Base-by-base conservation (phyloP, 2,113 vertebrate species). In the Campylomormyrus numenius region DNA sequence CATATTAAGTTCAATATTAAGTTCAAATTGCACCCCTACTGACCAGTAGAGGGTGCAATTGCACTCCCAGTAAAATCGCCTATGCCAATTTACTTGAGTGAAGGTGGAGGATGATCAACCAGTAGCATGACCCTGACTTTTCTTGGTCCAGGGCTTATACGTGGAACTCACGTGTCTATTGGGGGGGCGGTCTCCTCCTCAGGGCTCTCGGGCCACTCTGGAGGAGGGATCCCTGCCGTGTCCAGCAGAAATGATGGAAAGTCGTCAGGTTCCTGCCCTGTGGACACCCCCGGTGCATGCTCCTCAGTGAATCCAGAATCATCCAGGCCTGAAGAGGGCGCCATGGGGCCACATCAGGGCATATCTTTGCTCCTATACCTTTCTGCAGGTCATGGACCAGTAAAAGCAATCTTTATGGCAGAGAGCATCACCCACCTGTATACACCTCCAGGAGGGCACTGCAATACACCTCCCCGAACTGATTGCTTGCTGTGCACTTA, bases 401-500 rank as follows among this genome's bases (percentile, higher is more conserved):
- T 35, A 53, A 50, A 87, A 31, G 1, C 49, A 11, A 87, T 45
- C n/a, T 87, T 35, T 35, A 87, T 9, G 15, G 13, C 11, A 8
- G 13, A 31, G 31, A 35, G 15, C 27, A 19, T n/a, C 46, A 52
- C 92, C 94, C 93, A 98, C 97, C 97, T 89, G 95, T 92, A 87
- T 95, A 97, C 92, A 98, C 96, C 1, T 95, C 96, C 91, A 98
- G 95, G 21, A 83, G 83, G 21, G 96, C 97, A 8, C 93, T 96
- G 89, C 97, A 98, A 91, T 96, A 95, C 11, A 93, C 95, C 0
- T 94, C 94, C 10, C 97, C 97, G 89, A 94, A 97, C 58, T 96
- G 92, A 93, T 98, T 98, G 91, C 95, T 92, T 90, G 95, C 97
- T 90, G 96, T 92, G n/a, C 97, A 98, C 92, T 97, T 96, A 93